Conservation (phyloP, 2,113 vertebrate species). For the Rynchops niger region DNA sequence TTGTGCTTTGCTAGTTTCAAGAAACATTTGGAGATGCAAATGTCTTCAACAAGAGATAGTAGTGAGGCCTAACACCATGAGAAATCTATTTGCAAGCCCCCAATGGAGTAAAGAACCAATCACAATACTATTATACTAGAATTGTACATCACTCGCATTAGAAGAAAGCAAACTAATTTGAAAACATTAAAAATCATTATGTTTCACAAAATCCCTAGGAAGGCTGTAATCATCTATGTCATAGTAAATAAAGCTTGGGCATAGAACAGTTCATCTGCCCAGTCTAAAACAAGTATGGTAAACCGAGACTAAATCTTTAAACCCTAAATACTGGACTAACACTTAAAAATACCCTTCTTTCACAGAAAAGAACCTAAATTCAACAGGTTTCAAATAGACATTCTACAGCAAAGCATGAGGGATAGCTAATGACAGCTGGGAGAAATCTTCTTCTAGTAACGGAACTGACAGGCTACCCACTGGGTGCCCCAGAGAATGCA, state of each 20-base stretch:
- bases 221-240: not conserved
- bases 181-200: not conserved
- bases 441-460: constrained; percentile 12
- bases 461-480: not conserved
- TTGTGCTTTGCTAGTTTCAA: not conserved
- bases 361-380: not conserved
- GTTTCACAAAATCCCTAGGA: not conserved
- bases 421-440: not conserved
- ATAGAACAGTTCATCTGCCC: not conserved
- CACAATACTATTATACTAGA: not conserved
- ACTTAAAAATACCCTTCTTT: not conserved
- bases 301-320: not conserved
- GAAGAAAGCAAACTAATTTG: not conserved
- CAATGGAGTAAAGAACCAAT: not conserved
- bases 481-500: not conserved
- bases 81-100: not conserved
- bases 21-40: not conserved
- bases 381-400: not conserved
- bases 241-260: not conserved
- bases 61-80: not conserved
- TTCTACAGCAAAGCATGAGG: not conserved
- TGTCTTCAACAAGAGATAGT: not conserved
- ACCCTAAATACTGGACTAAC: not conserved
- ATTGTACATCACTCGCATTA: not conserved
- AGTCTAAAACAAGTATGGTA: not conserved